phyloP scores from a whole-genome alignment of 2,113 vertebrate genomes.

The Gavialis gangeticus region DNA sequence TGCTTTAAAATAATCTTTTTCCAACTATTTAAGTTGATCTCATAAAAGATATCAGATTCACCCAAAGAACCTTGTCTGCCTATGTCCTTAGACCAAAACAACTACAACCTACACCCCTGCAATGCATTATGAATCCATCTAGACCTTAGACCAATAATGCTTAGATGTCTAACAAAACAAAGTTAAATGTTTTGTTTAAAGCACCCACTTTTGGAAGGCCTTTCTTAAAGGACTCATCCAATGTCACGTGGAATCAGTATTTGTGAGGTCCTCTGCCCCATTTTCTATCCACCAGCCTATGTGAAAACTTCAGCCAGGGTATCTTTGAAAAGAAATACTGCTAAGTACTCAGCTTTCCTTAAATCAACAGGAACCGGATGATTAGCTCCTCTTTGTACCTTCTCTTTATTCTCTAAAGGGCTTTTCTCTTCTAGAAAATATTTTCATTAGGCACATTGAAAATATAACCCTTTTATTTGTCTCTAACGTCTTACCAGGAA shows the following conservation, averaged over 20 bases:
- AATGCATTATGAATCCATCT: too few species aligned
- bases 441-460: not conserved
- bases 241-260: not conserved
- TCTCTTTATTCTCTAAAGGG: not conserved
- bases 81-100: too few species aligned
- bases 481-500: not conserved
- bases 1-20: too few species aligned
- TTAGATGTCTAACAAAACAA: not conserved
- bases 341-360: too few species aligned
- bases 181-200: not conserved
- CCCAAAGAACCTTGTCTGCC: too few species aligned
- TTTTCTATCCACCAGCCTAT: not conserved
- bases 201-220: not conserved
- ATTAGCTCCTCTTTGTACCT: not conserved
- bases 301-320: not conserved
- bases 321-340: not conserved
- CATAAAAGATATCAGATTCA: too few species aligned
- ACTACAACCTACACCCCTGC: too few species aligned
- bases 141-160: not conserved
- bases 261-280: not conserved
- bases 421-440: not conserved
- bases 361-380: not conserved
- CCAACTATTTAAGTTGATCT: too few species aligned
- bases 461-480: not conserved
- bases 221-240: not conserved